phyloP scores from a whole-genome alignment of 2,113 vertebrate species.

The Phaethornis superciliosus region DNA sequence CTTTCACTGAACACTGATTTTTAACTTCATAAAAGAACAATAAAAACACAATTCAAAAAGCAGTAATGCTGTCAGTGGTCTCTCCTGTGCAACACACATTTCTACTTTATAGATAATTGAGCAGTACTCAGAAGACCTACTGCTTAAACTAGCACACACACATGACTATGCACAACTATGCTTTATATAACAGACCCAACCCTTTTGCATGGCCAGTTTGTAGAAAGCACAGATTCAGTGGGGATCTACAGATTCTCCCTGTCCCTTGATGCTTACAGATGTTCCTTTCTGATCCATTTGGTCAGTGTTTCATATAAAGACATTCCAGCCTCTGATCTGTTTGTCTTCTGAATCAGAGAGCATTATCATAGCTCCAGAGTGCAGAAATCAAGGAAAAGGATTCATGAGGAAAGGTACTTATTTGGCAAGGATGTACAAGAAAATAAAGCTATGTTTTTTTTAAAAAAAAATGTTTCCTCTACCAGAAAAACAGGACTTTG shows the following conservation, averaged over 20 bases:
- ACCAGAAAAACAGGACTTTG: background rate
- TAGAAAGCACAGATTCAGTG: background rate
- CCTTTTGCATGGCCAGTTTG: background rate
- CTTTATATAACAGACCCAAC: background rate
- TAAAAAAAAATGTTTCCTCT: background rate
- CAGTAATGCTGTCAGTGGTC: accelerated
- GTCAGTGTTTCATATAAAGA: background rate
- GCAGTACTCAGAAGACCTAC: background rate
- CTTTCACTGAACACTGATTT: background rate
- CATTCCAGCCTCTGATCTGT: background rate
- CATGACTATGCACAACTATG: background rate
- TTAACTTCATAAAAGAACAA: background rate
- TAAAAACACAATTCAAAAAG: background rate
- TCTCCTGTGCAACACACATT: background rate
- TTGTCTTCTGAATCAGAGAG: background rate
- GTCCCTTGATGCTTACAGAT: background rate
- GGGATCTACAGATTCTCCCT: background rate
- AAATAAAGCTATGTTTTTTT: background rate
- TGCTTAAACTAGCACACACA: background rate
- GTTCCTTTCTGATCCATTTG: background rate
- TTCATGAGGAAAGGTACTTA: background rate
- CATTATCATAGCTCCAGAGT: background rate
- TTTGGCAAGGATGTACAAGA: background rate
- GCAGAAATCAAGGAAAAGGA: background rate
- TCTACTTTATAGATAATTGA: background rate